Base-by-base conservation (phyloP, 2,888 invertebrate genomes). In the Chorisops tibialis region DNA sequence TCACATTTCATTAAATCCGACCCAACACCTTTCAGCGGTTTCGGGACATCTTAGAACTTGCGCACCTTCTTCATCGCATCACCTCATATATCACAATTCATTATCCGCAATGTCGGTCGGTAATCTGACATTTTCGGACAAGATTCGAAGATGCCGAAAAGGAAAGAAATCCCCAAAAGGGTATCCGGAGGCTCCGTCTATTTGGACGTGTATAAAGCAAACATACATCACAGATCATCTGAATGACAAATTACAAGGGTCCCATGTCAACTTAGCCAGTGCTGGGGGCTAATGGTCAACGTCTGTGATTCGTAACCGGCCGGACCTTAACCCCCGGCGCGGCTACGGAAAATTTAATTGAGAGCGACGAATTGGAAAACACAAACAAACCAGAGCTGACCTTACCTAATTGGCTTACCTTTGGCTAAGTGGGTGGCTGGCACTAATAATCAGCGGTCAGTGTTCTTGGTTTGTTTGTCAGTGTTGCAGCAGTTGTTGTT, bases 401-500 rank as follows among this genome's bases (percentile, higher is more conserved):
- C 52, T n/a, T 39, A 9, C 19, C 41, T 54, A 54, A 54, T 54
- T 54, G 54, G 54, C 41, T 54, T 54, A 54, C 22, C 41, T 41
- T 54, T 52, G 54, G 12, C 54, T 41, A 54, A 54, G 41, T 54
- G 54, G 54, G 54, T 54, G 54, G 54, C n/a, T 54, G 54, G 41
- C 54, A 54, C 41, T 39, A 41, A 54, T 41, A 54, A 41, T 3
- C n/a, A n/a, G 14, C 50, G 22, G 19, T 22, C 22, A 48, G 21
- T 22, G 12, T 48, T n/a, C 22, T 22, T 22, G 19, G 14, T 6
- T 22, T 19, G 19, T 48, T 14, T 45, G 14, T 16, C 18, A 11
- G 3, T 45, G 19, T 19, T 45, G 9, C 30, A 9, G 30, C 9
- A 7, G 30, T 30, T 30, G 7, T 30, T 30, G 30, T 30, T 30